phyloP scores from a whole-genome alignment of 2,113 vertebrate genomes.

The Actinemys pallida region DNA sequence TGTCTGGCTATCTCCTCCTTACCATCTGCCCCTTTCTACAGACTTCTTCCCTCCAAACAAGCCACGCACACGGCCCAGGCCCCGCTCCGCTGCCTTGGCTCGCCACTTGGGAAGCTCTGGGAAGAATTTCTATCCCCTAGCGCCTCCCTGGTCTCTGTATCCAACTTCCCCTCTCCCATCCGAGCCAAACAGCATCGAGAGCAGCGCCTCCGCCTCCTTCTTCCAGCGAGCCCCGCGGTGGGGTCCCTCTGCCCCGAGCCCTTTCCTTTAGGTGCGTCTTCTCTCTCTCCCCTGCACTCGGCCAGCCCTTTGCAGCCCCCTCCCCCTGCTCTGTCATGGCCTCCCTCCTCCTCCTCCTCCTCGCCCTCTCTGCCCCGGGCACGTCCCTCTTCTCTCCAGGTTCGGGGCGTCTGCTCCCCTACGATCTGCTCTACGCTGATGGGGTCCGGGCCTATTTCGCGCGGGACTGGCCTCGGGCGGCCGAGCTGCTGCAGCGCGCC shows the following conservation, averaged over 20 bases:
- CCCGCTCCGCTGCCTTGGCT: neutral
- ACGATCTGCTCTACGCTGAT: slow-evolving; percentile 88
- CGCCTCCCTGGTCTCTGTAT: neutral
- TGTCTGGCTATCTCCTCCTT: too few species aligned
- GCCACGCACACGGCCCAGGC: too few species aligned
- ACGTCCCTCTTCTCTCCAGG: neutral
- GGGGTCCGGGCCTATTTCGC: slow-evolving; percentile 89
- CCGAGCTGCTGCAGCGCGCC: slow-evolving; percentile 88
- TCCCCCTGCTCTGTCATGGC: neutral
- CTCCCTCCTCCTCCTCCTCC: neutral
- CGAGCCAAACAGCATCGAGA: neutral
- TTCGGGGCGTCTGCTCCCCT: slow-evolving; percentile 67
- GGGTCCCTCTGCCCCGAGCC: neutral
- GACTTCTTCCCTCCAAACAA: too few species aligned
- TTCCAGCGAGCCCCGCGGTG: neutral
- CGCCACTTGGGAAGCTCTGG: neutral
- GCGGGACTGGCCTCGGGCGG: slow-evolving; percentile 87
- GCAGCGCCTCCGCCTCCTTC: neutral
- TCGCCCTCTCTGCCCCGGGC: neutral
- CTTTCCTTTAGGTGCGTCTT: neutral
- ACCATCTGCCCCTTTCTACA: too few species aligned
- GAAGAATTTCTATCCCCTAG: neutral
- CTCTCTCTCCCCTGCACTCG: too few species aligned
- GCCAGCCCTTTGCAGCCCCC: too few species aligned
- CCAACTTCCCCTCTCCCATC: neutral